Percentiles rank a stretch among this genome's conserved stretches.
phyloP scores from a whole-genome alignment of 2,797 vertebrate genomes.

The Pelochelys cantorii region DNA sequence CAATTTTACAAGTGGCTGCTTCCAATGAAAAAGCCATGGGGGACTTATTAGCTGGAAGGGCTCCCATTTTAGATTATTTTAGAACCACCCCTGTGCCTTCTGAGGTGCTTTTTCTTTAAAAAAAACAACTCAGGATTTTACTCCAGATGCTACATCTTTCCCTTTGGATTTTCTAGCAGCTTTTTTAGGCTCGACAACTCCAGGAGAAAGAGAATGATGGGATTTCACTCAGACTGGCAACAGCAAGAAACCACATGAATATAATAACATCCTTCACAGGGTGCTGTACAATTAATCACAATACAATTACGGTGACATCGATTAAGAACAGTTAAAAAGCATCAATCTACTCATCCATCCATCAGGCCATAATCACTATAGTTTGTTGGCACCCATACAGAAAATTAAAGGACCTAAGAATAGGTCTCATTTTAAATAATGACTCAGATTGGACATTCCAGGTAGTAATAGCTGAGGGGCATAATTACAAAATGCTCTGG shows the following conservation, averaged over 20 bases:
- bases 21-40: slow-evolving; percentile 29
- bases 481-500: slow-evolving; percentile 55
- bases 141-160: background rate
- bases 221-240: slow-evolving; percentile 20
- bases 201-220: background rate
- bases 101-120: slow-evolving; percentile 1
- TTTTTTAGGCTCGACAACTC: slow-evolving; percentile 1
- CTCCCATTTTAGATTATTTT: slow-evolving; percentile 27
- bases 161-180: background rate
- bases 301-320: slow-evolving; percentile 71
- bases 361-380: slow-evolving; percentile 62
- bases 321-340: slow-evolving; percentile 75
- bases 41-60: slow-evolving; percentile 9
- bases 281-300: slow-evolving; percentile 67
- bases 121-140: slow-evolving; percentile 1
- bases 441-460: slow-evolving; percentile 42
- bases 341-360: slow-evolving; percentile 58
- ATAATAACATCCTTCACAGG: slow-evolving; percentile 61
- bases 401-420: slow-evolving; percentile 69
- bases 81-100: slow-evolving; percentile 38
- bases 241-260: slow-evolving; percentile 40
- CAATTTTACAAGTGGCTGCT: background rate
- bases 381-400: slow-evolving; percentile 44
- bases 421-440: slow-evolving; percentile 61
- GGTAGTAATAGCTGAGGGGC: slow-evolving; percentile 29